Evolutionary conservation across 37 sponge, comb jelly and placozoan genomes (phyloP), one percentile per base, ranked within the genome.

Genomic region (Chondrilla cf. caribensis): DNA sequence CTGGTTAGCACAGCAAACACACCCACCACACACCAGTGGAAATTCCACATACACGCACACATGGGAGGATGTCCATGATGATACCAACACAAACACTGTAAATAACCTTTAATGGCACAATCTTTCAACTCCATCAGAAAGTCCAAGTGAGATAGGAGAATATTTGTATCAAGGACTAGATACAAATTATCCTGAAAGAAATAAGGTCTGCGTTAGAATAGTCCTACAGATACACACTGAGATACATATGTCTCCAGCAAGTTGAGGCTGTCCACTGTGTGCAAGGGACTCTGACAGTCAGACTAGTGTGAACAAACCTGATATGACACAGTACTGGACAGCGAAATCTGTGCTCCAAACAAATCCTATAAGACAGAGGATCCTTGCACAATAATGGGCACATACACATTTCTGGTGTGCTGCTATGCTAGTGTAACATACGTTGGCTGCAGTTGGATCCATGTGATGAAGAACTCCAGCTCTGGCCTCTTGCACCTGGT

Each of bases 91-190:
- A 55, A 55, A 55, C 17, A 55, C 57, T 55, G 57, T 55, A 55
- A 28, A 6, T 19, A 7, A 62, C 83, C 91, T 68, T 87, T 87
- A 77, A 89, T 84, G 19, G 87, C 80, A 68, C 43, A 81, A 77
- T 93, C 94, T 75, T 89, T 89, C 54, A 95, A 64, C 84, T 92
- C 90, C 60, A 66, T 42, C 17, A 95, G 79, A 70, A 95, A 92
- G 31, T 89, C 68, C 32, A 95, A 83, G 37, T 95, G 93, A 36
- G 90, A 88, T 33, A 95, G 77, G n/a, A 95, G 86, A 28, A 95
- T 82, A 51, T 95, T 95, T 7, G 95, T 95, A 76, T 95, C 95
- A 58, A 95, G 58, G 18, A 95, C 88, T n/a, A 95, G 42, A 83
- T 86, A 92, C 55, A 95, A 82, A 55, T 54, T 80, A 40, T 89